Base-by-base conservation (phyloP, 1,140 invertebrate genomes). In the Papilio polyxenes region DNA sequence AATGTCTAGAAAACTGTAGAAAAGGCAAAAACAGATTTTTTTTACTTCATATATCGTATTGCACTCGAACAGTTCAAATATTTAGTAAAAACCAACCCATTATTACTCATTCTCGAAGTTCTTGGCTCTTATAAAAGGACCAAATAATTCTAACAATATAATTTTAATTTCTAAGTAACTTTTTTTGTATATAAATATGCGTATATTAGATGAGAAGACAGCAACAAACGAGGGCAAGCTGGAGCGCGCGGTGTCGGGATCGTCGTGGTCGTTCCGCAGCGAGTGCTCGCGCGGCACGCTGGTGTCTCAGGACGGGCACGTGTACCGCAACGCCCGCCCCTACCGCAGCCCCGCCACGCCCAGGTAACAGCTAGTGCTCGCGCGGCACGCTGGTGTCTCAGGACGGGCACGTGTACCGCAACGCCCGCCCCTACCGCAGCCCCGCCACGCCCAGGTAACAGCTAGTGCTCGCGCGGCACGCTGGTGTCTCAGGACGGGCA, bases 291-390 rank as follows among this genome's bases (percentile, higher is more conserved):
- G 93, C 49, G 93, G 94, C 59, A 95, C 95, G 6, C 87, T 95
- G 2, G 94, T 95, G 78, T 95, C 95, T 5, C 88, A 91, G 77
- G 92, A 88, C 53, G 92, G 92, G 13, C 90, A 94, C 82, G 92
- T 94, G 53, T 94, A 94, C 82, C 31, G 92, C n/a, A 93, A 94
- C 89, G 92, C 92, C 5, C 72, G 92, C 31, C 88, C 89, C 8
- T 90, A 92, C 83, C 65, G 86, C 31, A 85, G 83, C 62, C 83
- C 76, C 48, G 75, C 81, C 2, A 88, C 85, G 15, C 90, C 86
- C 72, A 93, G 91, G 92, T 92, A 76, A 72, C 78, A 62, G 69
- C 56, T 17, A 13, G 44, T 17, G 13, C 13, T 15, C 13, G 49
- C 49, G 15, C 53, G 93, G 15, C 53, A 15, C 15, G 13, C 15